phyloP scores from a whole-genome alignment of 1,140 invertebrate species.

The Diuraphis noxia region DNA sequence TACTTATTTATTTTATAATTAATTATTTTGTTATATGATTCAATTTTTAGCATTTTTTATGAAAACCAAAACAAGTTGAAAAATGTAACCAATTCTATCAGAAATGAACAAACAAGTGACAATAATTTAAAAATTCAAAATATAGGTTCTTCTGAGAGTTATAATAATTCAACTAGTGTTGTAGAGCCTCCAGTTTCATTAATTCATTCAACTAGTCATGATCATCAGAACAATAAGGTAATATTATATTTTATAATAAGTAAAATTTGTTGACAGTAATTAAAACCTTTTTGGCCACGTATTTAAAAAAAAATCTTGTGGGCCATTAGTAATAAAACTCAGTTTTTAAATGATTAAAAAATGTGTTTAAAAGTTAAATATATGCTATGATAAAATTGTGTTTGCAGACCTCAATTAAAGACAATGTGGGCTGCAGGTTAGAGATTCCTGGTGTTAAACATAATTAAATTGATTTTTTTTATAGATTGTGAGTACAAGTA shows the following conservation, averaged over 20 bases:
- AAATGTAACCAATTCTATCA: not conserved
- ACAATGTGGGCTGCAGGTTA: too few species aligned
- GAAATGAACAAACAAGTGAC: not conserved
- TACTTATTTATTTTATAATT: not conserved
- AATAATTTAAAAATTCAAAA: not conserved
- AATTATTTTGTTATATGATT: not conserved
- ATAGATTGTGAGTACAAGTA: not conserved
- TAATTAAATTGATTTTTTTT: not conserved
- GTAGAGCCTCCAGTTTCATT: not conserved
- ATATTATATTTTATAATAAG: not conserved
- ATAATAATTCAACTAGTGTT: not conserved
- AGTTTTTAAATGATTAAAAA: too few species aligned
- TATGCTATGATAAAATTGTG: too few species aligned
- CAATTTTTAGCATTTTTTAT: not conserved
- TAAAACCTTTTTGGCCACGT: too few species aligned
- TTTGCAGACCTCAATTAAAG: too few species aligned
- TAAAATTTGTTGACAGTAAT: not conserved
- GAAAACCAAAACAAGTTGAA: not conserved
- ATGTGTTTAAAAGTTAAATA: too few species aligned
- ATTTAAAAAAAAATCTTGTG: too few species aligned
- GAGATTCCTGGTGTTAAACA: not conserved
- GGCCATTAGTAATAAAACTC: too few species aligned
- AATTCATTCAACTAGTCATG: not conserved
- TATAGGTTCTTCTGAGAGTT: not conserved
- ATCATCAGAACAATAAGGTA: not conserved